A percentile compares a stretch with the other conserved stretches of the same genome.
Evolutionary conservation across 1,140 invertebrate species (phyloP).

Genomic region (Drosophila pectinifera): DNA sequence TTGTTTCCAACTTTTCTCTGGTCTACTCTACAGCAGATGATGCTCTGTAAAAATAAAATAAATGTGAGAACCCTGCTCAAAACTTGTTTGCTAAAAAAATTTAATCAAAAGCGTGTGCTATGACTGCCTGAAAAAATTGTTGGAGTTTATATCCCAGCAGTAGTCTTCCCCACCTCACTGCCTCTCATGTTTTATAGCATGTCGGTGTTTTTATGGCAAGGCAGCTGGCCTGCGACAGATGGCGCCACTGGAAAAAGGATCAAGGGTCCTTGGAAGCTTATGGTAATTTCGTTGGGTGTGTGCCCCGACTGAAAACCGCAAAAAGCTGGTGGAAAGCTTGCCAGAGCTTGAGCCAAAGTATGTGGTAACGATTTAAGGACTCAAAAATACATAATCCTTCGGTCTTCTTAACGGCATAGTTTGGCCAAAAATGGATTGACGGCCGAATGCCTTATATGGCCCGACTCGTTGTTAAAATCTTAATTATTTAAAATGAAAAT

Average conservation of each 20-base stretch:
- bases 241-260: conserved; percentile 25
- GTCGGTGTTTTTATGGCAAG: conserved; percentile 40
- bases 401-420: too few relatives aligned
- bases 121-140: conserved; percentile 14
- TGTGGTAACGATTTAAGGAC: too few relatives aligned
- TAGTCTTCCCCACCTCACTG: not conserved
- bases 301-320: conserved; percentile 17
- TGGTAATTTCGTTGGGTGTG: conserved; percentile 12
- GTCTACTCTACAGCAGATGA: conserved; percentile 24
- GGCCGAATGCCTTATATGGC: too few relatives aligned
- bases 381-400: too few relatives aligned
- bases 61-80: too few relatives aligned
- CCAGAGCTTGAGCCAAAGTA: not conserved
- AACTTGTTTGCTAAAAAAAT: conserved; percentile 4
- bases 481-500: too few relatives aligned
- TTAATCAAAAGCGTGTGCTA: conserved; percentile 17
- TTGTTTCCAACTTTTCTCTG: conserved; percentile 18
- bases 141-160: not conserved
- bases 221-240: conserved; percentile 12
- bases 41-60: not conserved
- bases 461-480: too few relatives aligned
- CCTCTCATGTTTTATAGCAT: conserved; percentile 41
- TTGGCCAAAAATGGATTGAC: too few relatives aligned
- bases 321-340: conserved; percentile 21
- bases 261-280: conserved; percentile 21